Conservation (phyloP, 1,140 invertebrate species). For the Helicorthomorpha holstii region DNA sequence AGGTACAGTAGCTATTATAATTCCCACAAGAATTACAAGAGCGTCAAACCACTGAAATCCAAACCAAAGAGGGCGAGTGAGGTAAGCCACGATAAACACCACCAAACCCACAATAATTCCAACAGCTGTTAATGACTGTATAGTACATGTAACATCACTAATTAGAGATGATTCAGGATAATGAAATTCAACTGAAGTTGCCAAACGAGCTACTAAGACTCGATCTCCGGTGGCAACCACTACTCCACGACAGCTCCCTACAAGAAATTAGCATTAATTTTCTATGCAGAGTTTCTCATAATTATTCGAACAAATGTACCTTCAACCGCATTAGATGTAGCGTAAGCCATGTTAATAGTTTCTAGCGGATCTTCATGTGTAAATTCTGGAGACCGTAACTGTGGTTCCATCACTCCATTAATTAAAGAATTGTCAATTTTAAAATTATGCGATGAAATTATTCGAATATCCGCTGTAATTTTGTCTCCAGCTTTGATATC, state of each 20-base stretch:
- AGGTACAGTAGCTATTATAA: conserved; percentile 26
- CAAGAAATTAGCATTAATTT: not conserved
- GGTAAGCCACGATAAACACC: conserved; percentile 23
- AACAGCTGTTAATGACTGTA: conserved; percentile 28
- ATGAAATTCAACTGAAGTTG: conserved; percentile 29
- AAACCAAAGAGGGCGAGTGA: not conserved
- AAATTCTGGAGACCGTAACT: conserved; percentile 15
- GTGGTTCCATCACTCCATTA: conserved; percentile 15
- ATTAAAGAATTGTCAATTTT: conserved; percentile 15
- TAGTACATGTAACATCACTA: conserved; percentile 29
- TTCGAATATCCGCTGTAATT: conserved; percentile 83
- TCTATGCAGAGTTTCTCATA: not conserved
- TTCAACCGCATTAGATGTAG: conserved; percentile 30
- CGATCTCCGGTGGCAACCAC: conserved; percentile 29
- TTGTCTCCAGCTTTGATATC: conserved; percentile 88
- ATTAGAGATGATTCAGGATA: conserved; percentile 29
- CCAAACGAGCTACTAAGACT: conserved; percentile 33
- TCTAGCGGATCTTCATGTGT: conserved; percentile 31
- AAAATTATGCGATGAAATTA: conserved; percentile 55
- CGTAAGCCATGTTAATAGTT: conserved; percentile 30
- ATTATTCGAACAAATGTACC: conserved; percentile 6
- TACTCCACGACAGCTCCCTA: conserved; percentile 24
- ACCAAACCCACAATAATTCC: conserved; percentile 28
- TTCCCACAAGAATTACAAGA: conserved; percentile 16
- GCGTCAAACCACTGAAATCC: conserved; percentile 11